Percentiles rank a stretch among this genome's conserved stretches.
phyloP scores from a whole-genome alignment of 2,797 vertebrate genomes.

The Chelon auratus region DNA sequence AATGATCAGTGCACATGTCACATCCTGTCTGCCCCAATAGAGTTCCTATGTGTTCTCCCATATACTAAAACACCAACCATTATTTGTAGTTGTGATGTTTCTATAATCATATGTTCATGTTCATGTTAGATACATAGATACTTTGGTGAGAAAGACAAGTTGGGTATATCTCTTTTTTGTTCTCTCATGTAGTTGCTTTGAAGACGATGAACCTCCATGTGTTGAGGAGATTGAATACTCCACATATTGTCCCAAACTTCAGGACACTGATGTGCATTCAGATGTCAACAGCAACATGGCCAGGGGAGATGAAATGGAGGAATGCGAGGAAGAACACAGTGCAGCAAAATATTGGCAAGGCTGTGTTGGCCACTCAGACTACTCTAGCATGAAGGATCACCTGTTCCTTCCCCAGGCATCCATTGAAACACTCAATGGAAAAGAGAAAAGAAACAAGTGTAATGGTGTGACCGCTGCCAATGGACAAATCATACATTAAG shows the following conservation, averaged over 20 bases:
- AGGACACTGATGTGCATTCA: slow-evolving; percentile 73
- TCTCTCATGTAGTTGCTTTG: slow-evolving; percentile 69
- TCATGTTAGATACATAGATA: no score
- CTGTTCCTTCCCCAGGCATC: slow-evolving; percentile 51
- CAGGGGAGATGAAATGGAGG: slow-evolving; percentile 58
- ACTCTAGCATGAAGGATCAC: slow-evolving; percentile 31
- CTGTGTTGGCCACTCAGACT: slow-evolving; percentile 2
- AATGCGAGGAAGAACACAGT: slow-evolving; percentile 10
- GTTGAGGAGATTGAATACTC: slow-evolving; percentile 89
- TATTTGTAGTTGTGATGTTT: no score
- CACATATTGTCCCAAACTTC: slow-evolving; percentile 69
- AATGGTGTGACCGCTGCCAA: slow-evolving; percentile 26
- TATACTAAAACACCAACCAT: no score
- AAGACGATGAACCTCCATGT: slow-evolving; percentile 92
- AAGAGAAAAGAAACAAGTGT: slow-evolving; percentile 37
- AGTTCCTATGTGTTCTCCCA: neutral
- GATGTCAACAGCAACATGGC: slow-evolving; percentile 70
- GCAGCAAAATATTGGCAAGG: slow-evolving; percentile 9
- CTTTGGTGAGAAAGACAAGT: neutral
- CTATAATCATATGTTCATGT: no score
- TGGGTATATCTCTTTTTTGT: neutral
- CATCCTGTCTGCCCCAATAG: neutral
- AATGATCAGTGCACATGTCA: neutral
- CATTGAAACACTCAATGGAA: slow-evolving; percentile 34
- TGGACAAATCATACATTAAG: slow-evolving; percentile 49